phyloP scores from a whole-genome alignment of 2,797 vertebrate genomes.

The Tokudaia tokunoshimensis region DNA sequence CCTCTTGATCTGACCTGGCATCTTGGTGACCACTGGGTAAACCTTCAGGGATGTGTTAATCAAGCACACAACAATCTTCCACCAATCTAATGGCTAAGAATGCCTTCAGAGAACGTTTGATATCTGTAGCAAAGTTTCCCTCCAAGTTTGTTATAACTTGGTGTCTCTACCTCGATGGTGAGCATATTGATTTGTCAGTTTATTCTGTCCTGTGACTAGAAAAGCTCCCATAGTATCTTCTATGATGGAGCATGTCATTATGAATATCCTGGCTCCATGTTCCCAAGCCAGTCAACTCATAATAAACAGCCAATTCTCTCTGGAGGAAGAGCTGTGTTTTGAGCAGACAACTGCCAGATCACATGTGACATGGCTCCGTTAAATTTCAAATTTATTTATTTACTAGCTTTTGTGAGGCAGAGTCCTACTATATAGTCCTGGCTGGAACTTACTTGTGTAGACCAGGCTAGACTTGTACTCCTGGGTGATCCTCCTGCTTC shows the following conservation, averaged over 20 bases:
- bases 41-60: background rate
- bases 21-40: background rate
- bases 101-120: background rate
- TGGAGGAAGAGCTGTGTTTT: background rate
- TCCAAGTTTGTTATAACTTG: background rate
- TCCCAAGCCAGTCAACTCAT: background rate
- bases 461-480: background rate
- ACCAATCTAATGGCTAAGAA: background rate
- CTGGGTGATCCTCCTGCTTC: background rate
- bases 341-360: background rate
- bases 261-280: background rate
- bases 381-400: background rate
- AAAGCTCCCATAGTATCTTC: background rate
- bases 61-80: background rate
- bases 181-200: background rate
- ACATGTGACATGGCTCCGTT: background rate
- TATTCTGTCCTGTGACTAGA: background rate
- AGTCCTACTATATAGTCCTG: background rate
- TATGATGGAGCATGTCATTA: background rate
- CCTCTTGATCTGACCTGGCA: background rate
- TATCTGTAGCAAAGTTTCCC: background rate
- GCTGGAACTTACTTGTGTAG: background rate
- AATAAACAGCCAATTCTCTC: background rate
- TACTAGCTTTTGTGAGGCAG: background rate
- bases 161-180: background rate